Percentiles rank a stretch among this genome's conserved stretches.
Evolutionary conservation across 2,797 vertebrate species (phyloP).

Genomic region (Heterohyrax brucei): DNA sequence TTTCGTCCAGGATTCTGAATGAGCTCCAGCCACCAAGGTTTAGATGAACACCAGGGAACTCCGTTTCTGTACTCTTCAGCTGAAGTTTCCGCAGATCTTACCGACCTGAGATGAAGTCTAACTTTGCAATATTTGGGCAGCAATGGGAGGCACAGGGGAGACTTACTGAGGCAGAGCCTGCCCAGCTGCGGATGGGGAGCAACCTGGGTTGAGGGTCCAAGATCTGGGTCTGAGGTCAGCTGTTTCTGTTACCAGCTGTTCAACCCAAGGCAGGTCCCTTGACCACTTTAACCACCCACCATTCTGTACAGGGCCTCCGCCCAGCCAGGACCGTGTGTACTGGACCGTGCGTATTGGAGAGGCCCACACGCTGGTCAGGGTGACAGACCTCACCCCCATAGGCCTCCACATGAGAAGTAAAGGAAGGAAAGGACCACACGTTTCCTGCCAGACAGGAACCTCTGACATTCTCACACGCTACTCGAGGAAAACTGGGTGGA

Average conservation of each 20-base stretch:
- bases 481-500: neutral
- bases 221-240: neutral
- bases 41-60: neutral
- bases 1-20: neutral
- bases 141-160: neutral
- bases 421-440: neutral
- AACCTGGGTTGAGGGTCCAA: neutral
- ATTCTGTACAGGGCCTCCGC: neutral
- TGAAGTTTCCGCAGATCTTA: neutral
- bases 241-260: neutral
- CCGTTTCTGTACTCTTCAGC: neutral
- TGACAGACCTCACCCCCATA: accelerated
- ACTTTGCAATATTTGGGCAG: neutral
- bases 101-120: neutral
- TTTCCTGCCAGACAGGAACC: neutral
- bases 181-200: too few species aligned
- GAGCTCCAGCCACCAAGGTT: neutral
- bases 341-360: neutral
- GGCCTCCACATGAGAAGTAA: neutral
- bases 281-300: neutral
- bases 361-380: neutral
- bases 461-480: neutral
- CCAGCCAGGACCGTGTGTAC: neutral
- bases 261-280: neutral
- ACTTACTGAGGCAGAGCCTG: neutral